Evolutionary conservation across 1,140 invertebrate genomes (phyloP), one percentile per base, ranked within the genome.

Genomic region (Hylaeus volcanicus): DNA sequence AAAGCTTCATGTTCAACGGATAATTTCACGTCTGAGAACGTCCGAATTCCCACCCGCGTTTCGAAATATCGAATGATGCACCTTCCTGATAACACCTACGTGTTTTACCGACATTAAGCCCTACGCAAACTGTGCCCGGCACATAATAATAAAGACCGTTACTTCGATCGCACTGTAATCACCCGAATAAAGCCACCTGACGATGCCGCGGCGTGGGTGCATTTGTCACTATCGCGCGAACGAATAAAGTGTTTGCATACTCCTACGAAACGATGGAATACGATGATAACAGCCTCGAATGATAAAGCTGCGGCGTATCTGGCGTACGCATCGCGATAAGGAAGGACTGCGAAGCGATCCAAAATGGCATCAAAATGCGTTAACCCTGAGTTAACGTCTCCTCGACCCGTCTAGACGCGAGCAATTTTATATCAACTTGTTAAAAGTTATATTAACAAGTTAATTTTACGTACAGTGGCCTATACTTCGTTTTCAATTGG

Each of bases 81-180:
- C 48, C 55, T 74, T 66, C 70, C 65, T 61, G 83, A 85, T 85
- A 85, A 73, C 63, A 60, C n/a, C 73, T 86, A 86, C 84, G 84
- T 86, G 84, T 70, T 84, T 81, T 64, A 76, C 78, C 70, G 73
- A 76, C 84, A 84, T 86, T 81, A 86, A 85, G 78, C 72, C 69
- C 45, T 51, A 51, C 60, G 72, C 63, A 74, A 85, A 77, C 75
- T 79, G 82, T 61, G 66, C 83, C 69, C 78, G 80, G 72, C 84
- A 63, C 78, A 58, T 86, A 86, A 86, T 86, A 86, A 86, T 84
- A 86, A 86, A 85, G 73, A 78, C 69, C 72, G 77, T 81, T 81
- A 65, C 69, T 66, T 78, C 83, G 84, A 86, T 86, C 79, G 79
- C 12, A 45, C 79, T 69, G 73, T 81, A 81, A 81, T 82, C 70